Evolutionary conservation across 2,797 vertebrate species (phyloP).

Genomic region (Triplophysa bombifrons): DNA sequence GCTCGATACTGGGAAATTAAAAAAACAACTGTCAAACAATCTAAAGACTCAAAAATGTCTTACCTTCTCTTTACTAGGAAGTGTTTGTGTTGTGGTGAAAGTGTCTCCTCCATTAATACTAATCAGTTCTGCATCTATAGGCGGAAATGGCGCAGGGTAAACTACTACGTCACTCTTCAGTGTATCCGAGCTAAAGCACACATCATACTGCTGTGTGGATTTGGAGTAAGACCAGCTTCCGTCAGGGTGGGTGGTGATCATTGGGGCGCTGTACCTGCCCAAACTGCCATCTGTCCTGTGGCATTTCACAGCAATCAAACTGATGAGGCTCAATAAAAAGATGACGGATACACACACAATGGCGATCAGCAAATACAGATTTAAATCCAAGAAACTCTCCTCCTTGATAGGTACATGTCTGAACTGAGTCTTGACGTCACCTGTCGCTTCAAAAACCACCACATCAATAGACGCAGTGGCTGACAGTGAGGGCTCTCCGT

Average conservation of each 20-base stretch:
- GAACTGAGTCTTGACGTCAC: conserved; percentile 42
- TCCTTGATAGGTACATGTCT: conserved; percentile 50
- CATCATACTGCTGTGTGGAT: conserved; percentile 59
- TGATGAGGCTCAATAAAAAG: conserved; percentile 59
- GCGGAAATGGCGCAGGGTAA: conserved; percentile 54
- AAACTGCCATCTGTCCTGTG: conserved; percentile 52
- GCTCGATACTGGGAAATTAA: no score
- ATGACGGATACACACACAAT: conserved; percentile 58
- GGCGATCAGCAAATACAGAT: conserved; percentile 61
- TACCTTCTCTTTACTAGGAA: conserved; percentile 60
- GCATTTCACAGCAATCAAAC: conserved; percentile 57
- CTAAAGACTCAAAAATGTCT: background rate
- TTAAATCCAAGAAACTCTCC: conserved; percentile 55
- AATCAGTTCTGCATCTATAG: conserved; percentile 59
- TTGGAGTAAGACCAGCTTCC: conserved; percentile 63
- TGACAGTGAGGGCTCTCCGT: conserved; percentile 79
- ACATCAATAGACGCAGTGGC: conserved; percentile 78
- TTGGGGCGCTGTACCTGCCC: conserved; percentile 55
- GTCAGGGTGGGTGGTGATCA: conserved; percentile 61
- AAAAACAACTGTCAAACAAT: no score
- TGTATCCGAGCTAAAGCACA: conserved; percentile 59
- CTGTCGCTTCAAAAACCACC: conserved; percentile 73
- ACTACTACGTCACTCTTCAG: conserved; percentile 57
- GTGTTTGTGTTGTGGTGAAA: conserved; percentile 60
- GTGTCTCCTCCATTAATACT: conserved; percentile 66